Percentiles rank a stretch among this genome's conserved stretches.
Conservation (phyloP, 2,113 vertebrate genomes). For the Toxostoma redivivum region DNA sequence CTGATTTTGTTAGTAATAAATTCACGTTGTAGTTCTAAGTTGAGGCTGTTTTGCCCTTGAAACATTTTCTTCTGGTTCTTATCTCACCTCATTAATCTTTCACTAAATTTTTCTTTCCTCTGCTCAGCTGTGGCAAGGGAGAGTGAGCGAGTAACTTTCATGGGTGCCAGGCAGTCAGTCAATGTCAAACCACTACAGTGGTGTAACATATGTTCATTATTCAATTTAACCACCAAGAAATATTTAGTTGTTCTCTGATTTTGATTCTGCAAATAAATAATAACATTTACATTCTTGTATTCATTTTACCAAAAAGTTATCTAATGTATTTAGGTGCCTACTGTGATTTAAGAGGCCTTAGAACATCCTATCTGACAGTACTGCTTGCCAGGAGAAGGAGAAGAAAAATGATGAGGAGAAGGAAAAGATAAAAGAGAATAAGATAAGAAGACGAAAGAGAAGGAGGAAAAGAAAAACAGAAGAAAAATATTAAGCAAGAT, state of each 20-base stretch:
- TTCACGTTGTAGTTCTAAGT: neutral
- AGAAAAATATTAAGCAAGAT: neutral
- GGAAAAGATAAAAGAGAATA: fast-evolving
- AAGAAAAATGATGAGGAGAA: neutral
- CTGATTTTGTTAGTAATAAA: neutral
- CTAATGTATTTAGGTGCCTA: neutral
- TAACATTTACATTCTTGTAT: neutral
- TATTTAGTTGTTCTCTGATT: neutral
- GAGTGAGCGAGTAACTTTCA: neutral
- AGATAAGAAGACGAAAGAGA: neutral
- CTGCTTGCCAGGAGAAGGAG: neutral
- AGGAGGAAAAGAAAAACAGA: neutral
- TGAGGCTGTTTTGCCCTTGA: neutral
- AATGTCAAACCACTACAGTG: neutral
- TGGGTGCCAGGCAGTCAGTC: neutral
- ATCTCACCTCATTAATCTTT: neutral
- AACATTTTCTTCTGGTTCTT: neutral
- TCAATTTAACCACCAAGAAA: neutral
- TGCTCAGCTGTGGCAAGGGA: neutral
- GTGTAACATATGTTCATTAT: neutral
- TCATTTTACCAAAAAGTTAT: neutral
- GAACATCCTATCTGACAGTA: neutral
- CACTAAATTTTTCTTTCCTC: neutral
- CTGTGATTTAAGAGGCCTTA: neutral
- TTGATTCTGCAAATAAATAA: neutral